These are phyloP conservation scores for Oreochromis grahami DNA, from an alignment of 2,797 vertebrate species.

Conservation along the genomic window DNA sequence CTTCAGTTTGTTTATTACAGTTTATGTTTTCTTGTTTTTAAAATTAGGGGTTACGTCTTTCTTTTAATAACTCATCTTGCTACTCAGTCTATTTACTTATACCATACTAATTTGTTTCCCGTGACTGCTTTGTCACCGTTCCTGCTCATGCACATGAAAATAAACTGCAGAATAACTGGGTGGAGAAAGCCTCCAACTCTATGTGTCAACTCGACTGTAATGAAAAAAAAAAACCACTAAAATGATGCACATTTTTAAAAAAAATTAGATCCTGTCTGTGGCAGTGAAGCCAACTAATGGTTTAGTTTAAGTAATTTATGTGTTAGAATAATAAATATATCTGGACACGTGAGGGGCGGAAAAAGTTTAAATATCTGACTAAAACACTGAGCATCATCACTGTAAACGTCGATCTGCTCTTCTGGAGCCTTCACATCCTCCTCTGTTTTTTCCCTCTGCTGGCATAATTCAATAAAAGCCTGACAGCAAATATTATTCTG, in stretches of 20 bases:
- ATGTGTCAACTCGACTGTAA: not conserved
- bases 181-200: not conserved
- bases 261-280: not conserved
- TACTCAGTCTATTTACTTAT: not conserved
- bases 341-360: not conserved
- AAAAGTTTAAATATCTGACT: not conserved
- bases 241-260: fast-evolving
- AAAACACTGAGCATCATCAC: not conserved
- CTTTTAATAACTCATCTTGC: not conserved
- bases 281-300: not conserved
- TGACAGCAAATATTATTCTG: conserved; percentile 71
- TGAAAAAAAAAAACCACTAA: not conserved
- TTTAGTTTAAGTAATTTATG: fast-evolving
- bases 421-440: not conserved
- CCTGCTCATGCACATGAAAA: not conserved
- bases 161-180: not conserved
- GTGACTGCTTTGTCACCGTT: not conserved
- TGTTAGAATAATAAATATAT: not conserved
- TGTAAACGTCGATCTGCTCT: conserved; percentile 15
- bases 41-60: not conserved
- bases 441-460: not conserved
- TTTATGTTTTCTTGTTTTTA: not conserved
- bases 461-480: conserved; percentile 48
- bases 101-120: not conserved
- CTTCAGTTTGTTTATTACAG: not conserved